Evolutionary conservation across 92 coral and sea anemone species (phyloP), one percentile per base, ranked within the genome.

Genomic region (Nematostella vectensis): DNA sequence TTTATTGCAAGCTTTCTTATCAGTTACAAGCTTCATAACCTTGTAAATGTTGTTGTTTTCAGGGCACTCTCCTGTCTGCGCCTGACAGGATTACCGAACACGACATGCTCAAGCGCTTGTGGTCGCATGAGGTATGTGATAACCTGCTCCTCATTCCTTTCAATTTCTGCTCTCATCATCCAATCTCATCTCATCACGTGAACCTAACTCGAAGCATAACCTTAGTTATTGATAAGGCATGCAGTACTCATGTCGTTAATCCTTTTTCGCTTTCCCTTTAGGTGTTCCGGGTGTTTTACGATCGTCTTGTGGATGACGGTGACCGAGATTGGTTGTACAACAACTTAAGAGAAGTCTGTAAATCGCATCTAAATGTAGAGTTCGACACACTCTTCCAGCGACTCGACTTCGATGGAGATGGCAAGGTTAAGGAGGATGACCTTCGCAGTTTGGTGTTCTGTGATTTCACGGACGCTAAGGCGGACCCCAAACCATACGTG

Each of bases 251-350:
- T n/a, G n/a, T n/a, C n/a, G n/a, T n/a, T n/a, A n/a, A n/a, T n/a
- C n/a, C n/a, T n/a, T n/a, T n/a, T n/a, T n/a, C n/a, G n/a, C n/a
- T n/a, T n/a, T n/a, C n/a, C n/a, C n/a, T n/a, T 0, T 37, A 91
- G 98, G 95, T 91, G 21, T 91, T 86, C 80, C 98, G 98, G 63
- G 98, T 91, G 61, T 91, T 81, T 75, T 91, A 91, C 67, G 98
- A 91, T 38, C 98, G 98, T 50, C 68, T 91, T 3, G 98, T 91
- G 1, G 98, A 91, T 61, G 83, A 78, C 36, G 68, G 77, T 33
- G 98, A 91, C 59, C 74, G 98, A 12, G 68, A 77, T 29, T 91
- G 98, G 98, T 77, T 91, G 16, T 91, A 72, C 69, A 73, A 75
- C 4, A 74, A 71, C 45, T 53, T 83, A 31, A 78, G 79, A 27